phyloP scores from a whole-genome alignment of 2,888 invertebrate species.

The Erannis defoliaria region DNA sequence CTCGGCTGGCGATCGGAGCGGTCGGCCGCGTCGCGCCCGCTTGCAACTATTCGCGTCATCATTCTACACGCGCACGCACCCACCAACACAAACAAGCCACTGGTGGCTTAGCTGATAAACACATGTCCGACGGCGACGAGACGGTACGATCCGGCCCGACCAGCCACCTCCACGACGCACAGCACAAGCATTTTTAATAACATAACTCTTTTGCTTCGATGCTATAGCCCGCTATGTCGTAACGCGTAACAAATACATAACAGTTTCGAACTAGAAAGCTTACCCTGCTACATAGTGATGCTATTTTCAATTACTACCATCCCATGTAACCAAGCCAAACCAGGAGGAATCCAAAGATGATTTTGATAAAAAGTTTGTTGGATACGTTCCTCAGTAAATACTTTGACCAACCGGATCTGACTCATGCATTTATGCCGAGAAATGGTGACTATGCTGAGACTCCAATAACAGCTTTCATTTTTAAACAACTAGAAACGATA shows the following conservation, averaged over 20 bases:
- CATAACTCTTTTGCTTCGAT: constrained; percentile 42
- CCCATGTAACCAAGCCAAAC: not conserved
- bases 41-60: constrained; percentile 83
- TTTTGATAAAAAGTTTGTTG: constrained; percentile 1
- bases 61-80: constrained; percentile 79
- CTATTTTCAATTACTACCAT: constrained; percentile 6
- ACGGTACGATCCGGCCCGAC: constrained; percentile 39
- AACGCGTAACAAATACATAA: constrained; percentile 21
- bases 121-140: constrained; percentile 53
- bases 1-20: constrained; percentile 56
- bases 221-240: constrained; percentile 22
- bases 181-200: constrained; percentile 44
- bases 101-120: constrained; percentile 63
- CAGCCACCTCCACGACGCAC: constrained; percentile 48
- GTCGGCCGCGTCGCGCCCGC: constrained; percentile 59
- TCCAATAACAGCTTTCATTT: constrained; percentile 5
- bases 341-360: not conserved
- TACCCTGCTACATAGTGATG: constrained; percentile 4
- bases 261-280: constrained; percentile 26
- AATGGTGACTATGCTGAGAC: constrained; percentile 14
- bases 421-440: constrained; percentile 25
- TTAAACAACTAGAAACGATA: not conserved
- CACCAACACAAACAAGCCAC: constrained; percentile 79
- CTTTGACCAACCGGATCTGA: constrained; percentile 17
- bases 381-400: constrained; percentile 3